Percentiles rank a stretch among this genome's conserved stretches.
Evolutionary conservation across 2,797 vertebrate genomes (phyloP).

Genomic region (Sardinella longiceps): DNA sequence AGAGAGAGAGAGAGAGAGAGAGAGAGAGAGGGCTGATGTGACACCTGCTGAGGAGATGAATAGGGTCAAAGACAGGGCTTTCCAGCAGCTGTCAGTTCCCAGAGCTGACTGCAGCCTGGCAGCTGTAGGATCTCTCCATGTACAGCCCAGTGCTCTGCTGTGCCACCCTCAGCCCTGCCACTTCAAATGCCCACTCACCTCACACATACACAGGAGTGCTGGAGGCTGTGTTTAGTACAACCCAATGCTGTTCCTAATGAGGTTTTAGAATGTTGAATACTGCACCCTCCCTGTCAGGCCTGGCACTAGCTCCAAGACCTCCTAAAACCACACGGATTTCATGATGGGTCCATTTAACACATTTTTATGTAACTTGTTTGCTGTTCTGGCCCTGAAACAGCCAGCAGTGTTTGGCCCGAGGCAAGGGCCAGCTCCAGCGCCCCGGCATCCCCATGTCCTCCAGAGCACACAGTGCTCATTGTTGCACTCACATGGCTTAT

Average conservation of each 20-base stretch:
- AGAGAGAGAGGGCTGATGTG: constrained; percentile 61
- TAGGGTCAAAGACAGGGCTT: constrained; percentile 77
- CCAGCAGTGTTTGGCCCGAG: neutral
- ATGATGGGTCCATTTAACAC: constrained; percentile 14
- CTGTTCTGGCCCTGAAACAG: neutral
- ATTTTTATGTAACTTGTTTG: constrained; percentile 22
- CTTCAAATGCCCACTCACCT: neutral
- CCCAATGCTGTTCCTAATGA: neutral
- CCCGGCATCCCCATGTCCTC: neutral
- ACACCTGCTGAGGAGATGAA: constrained; percentile 83
- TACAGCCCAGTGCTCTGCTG: constrained; percentile 21
- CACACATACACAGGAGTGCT: neutral
- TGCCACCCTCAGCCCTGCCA: constrained; percentile 19
- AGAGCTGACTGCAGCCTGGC: constrained; percentile 62
- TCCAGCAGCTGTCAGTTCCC: constrained; percentile 79
- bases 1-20: constrained; percentile 43
- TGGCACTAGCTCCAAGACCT: neutral
- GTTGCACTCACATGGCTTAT: neutral
- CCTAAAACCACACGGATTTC: neutral
- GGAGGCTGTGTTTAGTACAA: neutral
- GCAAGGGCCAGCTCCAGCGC: neutral
- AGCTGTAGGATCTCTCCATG: constrained; percentile 24
- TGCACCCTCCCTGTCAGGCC: neutral
- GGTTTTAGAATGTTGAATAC: neutral
- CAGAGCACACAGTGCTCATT: neutral